phyloP scores from a whole-genome alignment of 2,113 vertebrate species.

The Chunga burmeisteri region DNA sequence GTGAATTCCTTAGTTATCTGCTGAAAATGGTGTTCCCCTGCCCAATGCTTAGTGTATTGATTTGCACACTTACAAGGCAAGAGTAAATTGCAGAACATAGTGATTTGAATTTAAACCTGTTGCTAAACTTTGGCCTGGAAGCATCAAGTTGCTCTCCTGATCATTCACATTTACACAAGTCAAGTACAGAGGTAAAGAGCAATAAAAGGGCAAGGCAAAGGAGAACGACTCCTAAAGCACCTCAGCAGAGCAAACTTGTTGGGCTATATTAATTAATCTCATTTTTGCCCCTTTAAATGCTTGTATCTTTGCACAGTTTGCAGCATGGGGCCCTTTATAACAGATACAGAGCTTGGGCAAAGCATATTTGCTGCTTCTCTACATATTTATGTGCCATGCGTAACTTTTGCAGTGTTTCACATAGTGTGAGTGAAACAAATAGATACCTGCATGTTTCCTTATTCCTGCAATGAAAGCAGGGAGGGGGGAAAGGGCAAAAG shows the following conservation, averaged over 20 bases:
- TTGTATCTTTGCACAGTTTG: background rate
- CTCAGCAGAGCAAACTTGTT: background rate
- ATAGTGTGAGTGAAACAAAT: background rate
- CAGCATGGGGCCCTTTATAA: background rate
- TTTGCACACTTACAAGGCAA: background rate
- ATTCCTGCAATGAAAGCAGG: background rate
- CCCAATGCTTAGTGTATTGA: background rate
- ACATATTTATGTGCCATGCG: background rate
- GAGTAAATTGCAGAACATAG: background rate
- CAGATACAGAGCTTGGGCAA: background rate
- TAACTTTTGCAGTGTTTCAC: background rate
- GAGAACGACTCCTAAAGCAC: background rate
- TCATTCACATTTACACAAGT: background rate
- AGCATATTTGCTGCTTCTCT: background rate
- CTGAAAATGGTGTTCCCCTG: fast-evolving
- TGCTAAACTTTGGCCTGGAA: background rate
- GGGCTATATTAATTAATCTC: background rate
- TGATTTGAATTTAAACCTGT: background rate
- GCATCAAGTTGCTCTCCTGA: background rate
- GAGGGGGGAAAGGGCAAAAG: background rate
- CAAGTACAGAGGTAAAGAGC: background rate
- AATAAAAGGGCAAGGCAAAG: background rate
- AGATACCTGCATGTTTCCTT: background rate
- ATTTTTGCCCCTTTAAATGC: background rate
- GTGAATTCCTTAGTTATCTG: background rate